Evolutionary conservation across 2,888 invertebrate species (phyloP), one percentile per base, ranked within the genome.

Genomic region (Habroteleia sp.): DNA sequence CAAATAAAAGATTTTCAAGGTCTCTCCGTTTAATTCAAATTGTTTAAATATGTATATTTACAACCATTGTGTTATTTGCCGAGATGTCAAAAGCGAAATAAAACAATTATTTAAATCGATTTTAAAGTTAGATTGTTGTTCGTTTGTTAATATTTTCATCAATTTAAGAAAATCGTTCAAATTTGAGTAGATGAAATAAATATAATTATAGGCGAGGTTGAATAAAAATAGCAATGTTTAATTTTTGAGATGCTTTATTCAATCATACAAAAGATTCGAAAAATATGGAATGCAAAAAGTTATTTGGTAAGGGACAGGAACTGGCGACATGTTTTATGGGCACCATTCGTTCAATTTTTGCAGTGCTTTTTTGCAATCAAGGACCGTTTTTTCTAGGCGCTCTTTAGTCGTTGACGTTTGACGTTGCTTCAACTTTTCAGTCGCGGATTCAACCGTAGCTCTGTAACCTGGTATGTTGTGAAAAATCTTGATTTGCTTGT

Each of bases 401-500:
- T 96, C 95, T 80, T 92, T 93, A 68, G 94, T 93, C n/a, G 95
- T 94, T 2, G 93, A 92, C 0, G 93, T 93, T 77, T 92, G 92
- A 60, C 91, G 91, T 63, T 91, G 89, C 42, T 90, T 88, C 29
- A 94, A 88, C 77, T 91, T 91, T 17, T 89, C 87, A 77, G 88
- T 89, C 6, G 91, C 89, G 2, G 89, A 87, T 23, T 87, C 87
- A 80, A 90, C 91, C 39, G 84, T 88, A 78, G 88, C 89, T 58
- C 90, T 89, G 81, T 92, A 92, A 2, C 94, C 94, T n/a, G 93
- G 91, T 3, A 94, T 90, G 82, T 97, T 97, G 86, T 94, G 93
- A 82, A 96, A 93, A 50, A 97, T 91, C 31, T 94, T 91, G 6
- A 97, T 92, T 42, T 93, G 93, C 77, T 92, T 93, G 79, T 95